phyloP scores from a whole-genome alignment of 1,140 invertebrate genomes.

The Brachionus plicatilis region DNA sequence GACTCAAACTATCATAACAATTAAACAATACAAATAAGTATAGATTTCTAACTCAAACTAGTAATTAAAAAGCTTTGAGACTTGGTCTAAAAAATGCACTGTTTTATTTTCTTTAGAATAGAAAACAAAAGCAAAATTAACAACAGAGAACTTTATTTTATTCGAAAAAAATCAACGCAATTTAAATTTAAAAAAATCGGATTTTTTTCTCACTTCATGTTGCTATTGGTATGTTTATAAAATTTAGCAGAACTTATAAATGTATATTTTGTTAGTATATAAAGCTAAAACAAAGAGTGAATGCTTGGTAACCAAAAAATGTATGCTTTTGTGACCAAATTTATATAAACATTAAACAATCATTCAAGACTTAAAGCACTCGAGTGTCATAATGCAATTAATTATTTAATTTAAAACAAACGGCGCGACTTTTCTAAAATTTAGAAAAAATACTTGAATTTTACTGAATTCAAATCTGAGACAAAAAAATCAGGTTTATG shows the following conservation, averaged over 20 bases:
- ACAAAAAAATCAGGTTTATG: not conserved
- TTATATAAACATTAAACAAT: not conserved
- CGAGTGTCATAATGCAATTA: not conserved
- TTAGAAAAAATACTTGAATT: not conserved
- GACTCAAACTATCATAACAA: not conserved
- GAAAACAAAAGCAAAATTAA: not conserved
- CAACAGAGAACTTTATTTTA: not conserved
- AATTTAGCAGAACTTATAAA: not conserved
- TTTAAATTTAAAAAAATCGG: not conserved
- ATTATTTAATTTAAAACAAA: not conserved
- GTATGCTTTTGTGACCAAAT: not conserved
- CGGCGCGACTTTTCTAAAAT: not conserved
- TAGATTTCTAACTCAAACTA: not conserved
- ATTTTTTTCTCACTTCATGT: not conserved
- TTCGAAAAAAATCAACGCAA: not conserved
- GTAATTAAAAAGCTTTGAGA: not conserved
- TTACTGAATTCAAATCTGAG: not conserved
- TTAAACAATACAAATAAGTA: not conserved
- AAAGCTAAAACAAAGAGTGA: not conserved
- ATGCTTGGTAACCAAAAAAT: not conserved
- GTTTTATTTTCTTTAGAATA: too few relatives aligned
- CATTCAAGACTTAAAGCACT: not conserved
- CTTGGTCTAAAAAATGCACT: not conserved
- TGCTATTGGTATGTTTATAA: conserved; percentile 11
- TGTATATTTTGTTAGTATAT: not conserved